Evolutionary conservation across 2,888 invertebrate species (phyloP), one percentile per base, ranked within the genome.

Genomic region (Drosophila aldrichi): DNA sequence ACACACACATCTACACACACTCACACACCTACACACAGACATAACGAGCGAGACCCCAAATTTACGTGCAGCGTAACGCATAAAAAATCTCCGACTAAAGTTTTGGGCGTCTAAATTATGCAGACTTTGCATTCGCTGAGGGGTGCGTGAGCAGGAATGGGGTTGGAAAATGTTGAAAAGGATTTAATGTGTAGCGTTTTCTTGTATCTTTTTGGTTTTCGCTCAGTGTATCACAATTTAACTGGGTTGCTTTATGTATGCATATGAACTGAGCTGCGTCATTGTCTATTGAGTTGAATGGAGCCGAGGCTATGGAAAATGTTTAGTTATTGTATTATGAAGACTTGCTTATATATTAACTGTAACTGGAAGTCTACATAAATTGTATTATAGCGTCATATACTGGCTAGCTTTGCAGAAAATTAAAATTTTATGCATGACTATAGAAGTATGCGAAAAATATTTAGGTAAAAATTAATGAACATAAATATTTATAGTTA

Each of bases 21-120:
- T n/a, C n/a, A n/a, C n/a, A n/a, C 5, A 32, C 8, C 34, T 32
- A 44, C 32, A 56, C 48, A 60, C 18, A 20, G 38, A 52, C 14
- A 54, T 66, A 70, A 71, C 43, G 64, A 64, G 36, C 48, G 63
- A 18, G 46, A 60, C 58, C 52, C 72, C 48, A 75, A 75, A 72
- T 68, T 79, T 75, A 65, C 65, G 49, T 69, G 61, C 66, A 74
- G 58, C 58, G 67, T 56, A 49, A 72, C 73, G 72, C 75, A 75
- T 81, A 68, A 78, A 80, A 77, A 74, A 65, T 67, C 44, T 57
- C 8, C 29, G 60, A 36, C 36, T 70, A 54, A 73, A 70, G 62
- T 71, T 77, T 77, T 22, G 22, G 52, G 32, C 49, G 29, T 32
- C 59, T 52, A 76, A 79, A 66, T 66, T 64, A 74, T 74, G 64